phyloP scores from a whole-genome alignment of 1,140 invertebrate species.

The Piezodorus guildinii region DNA sequence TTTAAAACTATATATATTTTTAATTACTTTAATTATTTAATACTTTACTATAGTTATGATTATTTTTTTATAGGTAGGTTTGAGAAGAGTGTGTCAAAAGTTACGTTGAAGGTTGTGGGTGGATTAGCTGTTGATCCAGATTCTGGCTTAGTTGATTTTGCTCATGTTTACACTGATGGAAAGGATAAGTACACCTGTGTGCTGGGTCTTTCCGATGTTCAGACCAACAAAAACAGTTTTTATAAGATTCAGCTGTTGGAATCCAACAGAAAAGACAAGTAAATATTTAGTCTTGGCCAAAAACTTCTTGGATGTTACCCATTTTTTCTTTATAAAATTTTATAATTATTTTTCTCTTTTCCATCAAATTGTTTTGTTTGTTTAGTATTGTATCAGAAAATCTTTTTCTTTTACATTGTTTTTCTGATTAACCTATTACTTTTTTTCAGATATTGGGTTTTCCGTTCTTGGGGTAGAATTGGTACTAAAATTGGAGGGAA shows the following conservation, averaged over 20 bases:
- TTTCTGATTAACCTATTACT: no score
- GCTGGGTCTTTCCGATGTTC: constrained; percentile 74
- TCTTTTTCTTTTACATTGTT: no score
- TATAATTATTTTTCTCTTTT: constrained; percentile 21
- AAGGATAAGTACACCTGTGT: constrained; percentile 62
- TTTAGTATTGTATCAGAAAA: not conserved
- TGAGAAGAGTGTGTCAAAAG: constrained; percentile 35
- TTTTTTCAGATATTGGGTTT: constrained; percentile 60
- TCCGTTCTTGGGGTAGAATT: constrained; percentile 88
- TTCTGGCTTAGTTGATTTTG: constrained; percentile 61
- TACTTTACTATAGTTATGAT: not conserved
- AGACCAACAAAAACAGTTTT: constrained; percentile 79
- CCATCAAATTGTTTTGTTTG: not conserved
- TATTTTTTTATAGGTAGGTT: constrained; percentile 17
- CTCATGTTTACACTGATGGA: constrained; percentile 62
- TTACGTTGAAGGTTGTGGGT: constrained; percentile 73
- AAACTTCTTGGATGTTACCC: not conserved
- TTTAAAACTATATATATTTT: not conserved
- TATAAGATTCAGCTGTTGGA: constrained; percentile 91
- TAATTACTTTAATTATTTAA: no score
- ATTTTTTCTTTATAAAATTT: constrained; percentile 12
- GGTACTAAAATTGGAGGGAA: constrained; percentile 81
- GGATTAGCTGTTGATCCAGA: constrained; percentile 84
- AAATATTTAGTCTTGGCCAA: constrained; percentile 18
- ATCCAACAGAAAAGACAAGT: constrained; percentile 52